A percentile compares a stretch with the other conserved stretches of the same genome.
Evolutionary conservation across 2,113 vertebrate species (phyloP).

Genomic region (Himantopus leucocephalus): DNA sequence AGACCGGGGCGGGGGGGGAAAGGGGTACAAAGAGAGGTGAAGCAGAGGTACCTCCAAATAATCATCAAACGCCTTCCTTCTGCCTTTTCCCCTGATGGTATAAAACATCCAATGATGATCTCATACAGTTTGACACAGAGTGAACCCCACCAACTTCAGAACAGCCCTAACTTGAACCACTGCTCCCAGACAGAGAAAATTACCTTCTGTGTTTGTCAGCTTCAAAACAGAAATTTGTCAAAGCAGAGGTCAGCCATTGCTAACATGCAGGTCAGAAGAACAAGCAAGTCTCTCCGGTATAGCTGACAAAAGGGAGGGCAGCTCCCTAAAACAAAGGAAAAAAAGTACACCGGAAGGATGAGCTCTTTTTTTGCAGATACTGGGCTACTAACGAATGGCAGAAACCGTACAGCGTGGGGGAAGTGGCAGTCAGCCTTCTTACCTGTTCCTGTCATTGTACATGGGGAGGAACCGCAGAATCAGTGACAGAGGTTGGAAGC

Average conservation of each 20-base stretch:
- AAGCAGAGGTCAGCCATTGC: neutral
- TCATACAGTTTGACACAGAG: neutral
- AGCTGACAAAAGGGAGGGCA: neutral
- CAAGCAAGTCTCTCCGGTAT: neutral
- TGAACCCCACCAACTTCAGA: neutral
- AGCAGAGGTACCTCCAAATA: neutral
- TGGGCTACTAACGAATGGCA: neutral
- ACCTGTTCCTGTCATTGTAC: neutral
- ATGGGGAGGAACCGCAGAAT: neutral
- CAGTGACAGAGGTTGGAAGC: neutral
- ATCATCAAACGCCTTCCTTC: neutral
- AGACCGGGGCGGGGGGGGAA: neutral
- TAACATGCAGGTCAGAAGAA: neutral
- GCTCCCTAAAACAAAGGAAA: neutral
- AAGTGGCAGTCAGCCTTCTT: neutral
- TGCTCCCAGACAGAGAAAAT: neutral
- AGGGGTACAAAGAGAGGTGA: neutral
- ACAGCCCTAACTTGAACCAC: neutral
- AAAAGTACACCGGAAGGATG: neutral
- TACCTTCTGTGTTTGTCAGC: neutral
- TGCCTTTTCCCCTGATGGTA: neutral
- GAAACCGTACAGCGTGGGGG: neutral
- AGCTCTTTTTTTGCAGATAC: neutral
- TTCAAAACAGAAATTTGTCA: neutral
- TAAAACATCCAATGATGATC: neutral